Evolutionary conservation across 2,888 invertebrate species (phyloP).

Genomic region (Axea sp.): DNA sequence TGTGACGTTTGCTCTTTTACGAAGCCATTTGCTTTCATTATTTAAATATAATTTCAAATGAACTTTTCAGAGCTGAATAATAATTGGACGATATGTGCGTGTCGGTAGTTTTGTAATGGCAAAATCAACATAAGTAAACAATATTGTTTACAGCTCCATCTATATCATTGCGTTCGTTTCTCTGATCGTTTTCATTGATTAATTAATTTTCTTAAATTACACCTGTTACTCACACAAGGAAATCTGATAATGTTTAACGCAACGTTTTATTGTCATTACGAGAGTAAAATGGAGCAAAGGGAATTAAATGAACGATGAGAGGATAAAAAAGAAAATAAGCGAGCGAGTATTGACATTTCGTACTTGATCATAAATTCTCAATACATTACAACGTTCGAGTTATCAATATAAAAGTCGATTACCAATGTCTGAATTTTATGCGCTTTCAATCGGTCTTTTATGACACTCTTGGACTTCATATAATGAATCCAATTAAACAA

Average conservation of each 20-base stretch:
- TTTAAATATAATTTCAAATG: too few relatives aligned
- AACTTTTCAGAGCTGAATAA: too few relatives aligned
- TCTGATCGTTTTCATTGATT: neutral
- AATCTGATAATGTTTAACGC: conserved; percentile 2
- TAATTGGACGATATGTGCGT: too few relatives aligned
- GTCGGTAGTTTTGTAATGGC: too few relatives aligned
- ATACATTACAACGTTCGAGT: conserved; percentile 29
- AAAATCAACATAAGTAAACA: too few relatives aligned
- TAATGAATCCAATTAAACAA: conserved; percentile 50
- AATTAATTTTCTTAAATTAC: conserved; percentile 10
- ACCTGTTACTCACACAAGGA: conserved; percentile 2
- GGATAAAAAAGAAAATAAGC: neutral
- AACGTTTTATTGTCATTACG: conserved; percentile 11
- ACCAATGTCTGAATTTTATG: conserved; percentile 42
- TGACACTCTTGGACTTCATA: conserved; percentile 45
- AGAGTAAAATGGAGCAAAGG: conserved; percentile 9
- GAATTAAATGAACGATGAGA: conserved; percentile 7
- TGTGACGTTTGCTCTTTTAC: too few relatives aligned
- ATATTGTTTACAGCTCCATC: neutral
- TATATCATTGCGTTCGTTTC: neutral
- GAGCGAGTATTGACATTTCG: conserved; percentile 32
- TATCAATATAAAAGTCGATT: conserved; percentile 48
- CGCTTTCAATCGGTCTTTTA: conserved; percentile 51
- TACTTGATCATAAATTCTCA: conserved; percentile 33
- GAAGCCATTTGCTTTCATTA: too few relatives aligned